A percentile compares a stretch with the other conserved stretches of the same genome.
Evolutionary conservation across 2,888 invertebrate genomes (phyloP).

Genomic region (Lamellibrachia satsuma): DNA sequence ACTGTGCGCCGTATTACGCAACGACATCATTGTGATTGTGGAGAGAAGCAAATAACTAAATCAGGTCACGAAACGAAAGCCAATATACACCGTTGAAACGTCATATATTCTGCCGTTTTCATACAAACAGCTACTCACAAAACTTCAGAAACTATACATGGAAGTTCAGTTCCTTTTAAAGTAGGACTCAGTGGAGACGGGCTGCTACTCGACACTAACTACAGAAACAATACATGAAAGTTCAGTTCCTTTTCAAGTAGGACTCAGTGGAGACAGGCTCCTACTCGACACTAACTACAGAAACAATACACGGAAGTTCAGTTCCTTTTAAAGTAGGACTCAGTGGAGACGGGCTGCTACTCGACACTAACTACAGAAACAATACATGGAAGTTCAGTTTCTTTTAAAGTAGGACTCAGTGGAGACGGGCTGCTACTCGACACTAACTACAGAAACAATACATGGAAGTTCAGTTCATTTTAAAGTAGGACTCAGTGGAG

Average conservation of each 20-base stretch:
- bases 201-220: neutral
- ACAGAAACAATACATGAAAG: too few relatives aligned
- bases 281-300: too few relatives aligned
- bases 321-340: neutral
- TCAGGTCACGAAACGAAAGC: neutral
- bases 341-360: neutral
- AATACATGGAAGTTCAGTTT: too few relatives aligned
- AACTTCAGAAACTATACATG: neutral
- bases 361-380: neutral
- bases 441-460: too few relatives aligned
- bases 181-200: neutral
- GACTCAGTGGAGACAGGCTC: too few relatives aligned
- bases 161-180: neutral
- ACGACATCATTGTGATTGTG: neutral
- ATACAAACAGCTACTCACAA: neutral
- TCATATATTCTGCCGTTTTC: neutral
- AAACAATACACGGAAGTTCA: too few relatives aligned
- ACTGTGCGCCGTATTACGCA: neutral
- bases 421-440: too few relatives aligned
- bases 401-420: too few relatives aligned
- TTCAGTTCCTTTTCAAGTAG: too few relatives aligned
- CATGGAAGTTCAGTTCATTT: too few relatives aligned
- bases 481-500: too few relatives aligned
- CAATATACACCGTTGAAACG: neutral
- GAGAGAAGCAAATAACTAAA: neutral